Evolutionary conservation across 2,888 invertebrate species (phyloP).

Genomic region (Drosophila antonietae): DNA sequence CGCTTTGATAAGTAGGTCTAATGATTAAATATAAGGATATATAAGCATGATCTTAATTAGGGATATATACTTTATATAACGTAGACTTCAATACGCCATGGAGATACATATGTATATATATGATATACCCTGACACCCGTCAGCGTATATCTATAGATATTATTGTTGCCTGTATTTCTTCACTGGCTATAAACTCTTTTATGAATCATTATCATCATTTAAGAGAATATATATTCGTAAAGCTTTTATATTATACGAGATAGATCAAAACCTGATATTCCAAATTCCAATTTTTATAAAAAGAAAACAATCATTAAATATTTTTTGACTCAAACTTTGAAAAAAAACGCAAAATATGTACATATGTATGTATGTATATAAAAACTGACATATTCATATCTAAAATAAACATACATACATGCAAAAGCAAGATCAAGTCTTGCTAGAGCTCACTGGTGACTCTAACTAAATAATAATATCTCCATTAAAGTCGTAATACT

Average conservation of each 20-base stretch:
- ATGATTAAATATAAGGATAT: too few relatives aligned
- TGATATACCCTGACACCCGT: too few relatives aligned
- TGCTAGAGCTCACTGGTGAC: not conserved
- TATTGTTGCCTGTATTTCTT: not conserved
- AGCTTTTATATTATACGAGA: too few relatives aligned
- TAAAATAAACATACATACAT: not conserved
- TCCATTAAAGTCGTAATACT: slow-evolving; percentile 26
- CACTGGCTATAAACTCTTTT: not conserved
- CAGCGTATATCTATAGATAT: too few relatives aligned
- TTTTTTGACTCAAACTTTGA: not conserved
- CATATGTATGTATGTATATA: not conserved
- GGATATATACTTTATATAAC: too few relatives aligned
- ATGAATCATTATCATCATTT: not conserved
- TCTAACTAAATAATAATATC: slow-evolving; percentile 24
- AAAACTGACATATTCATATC: not conserved
- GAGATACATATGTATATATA: too few relatives aligned
- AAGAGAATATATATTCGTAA: too few relatives aligned
- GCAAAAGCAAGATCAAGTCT: not conserved
- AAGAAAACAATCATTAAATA: too few relatives aligned
- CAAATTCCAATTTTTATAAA: not conserved
- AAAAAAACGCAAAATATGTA: not conserved
- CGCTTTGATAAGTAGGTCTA: too few relatives aligned
- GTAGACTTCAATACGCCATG: too few relatives aligned
- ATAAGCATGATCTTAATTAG: too few relatives aligned
- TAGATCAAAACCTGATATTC: not conserved